Evolutionary conservation across 2,113 vertebrate genomes (phyloP).

Genomic region (Columba janthina): DNA sequence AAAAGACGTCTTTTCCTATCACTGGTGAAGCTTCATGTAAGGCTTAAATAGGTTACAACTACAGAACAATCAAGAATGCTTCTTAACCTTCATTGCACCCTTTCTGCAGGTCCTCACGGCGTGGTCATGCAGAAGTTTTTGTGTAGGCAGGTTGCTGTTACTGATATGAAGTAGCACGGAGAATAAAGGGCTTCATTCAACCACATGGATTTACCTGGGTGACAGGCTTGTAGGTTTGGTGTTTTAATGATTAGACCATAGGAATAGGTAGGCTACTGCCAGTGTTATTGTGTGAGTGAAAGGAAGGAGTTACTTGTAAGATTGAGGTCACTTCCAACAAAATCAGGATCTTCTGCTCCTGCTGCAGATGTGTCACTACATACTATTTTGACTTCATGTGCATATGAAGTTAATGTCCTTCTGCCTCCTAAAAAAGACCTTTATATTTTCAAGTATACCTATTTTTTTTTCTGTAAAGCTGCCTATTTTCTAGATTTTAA

Average conservation of each 20-base stretch:
- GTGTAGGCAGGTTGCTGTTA: not conserved
- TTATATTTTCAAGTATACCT: not conserved
- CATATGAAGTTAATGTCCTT: not conserved
- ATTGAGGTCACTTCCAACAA: not conserved
- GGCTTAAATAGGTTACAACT: not conserved
- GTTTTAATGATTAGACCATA: not conserved
- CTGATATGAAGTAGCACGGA: not conserved
- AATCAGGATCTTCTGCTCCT: not conserved
- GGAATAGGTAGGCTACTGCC: not conserved
- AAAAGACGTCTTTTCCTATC: not conserved
- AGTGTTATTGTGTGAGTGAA: not conserved
- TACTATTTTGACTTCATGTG: not conserved
- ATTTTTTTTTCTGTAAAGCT: not conserved
- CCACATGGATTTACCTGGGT: not conserved
- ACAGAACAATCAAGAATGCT: not conserved
- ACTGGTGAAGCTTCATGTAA: not conserved
- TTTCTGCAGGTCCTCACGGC: not conserved
- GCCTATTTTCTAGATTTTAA: conserved; percentile 14
- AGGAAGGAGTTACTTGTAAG: not conserved
- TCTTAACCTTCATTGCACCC: not conserved
- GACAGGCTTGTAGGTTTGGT: not conserved
- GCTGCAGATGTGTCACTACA: not conserved
- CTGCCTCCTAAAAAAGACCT: not conserved
- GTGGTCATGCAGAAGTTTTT: not conserved
- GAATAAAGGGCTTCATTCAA: not conserved